These are phyloP conservation scores for Sebastes cheni DNA, from an alignment of 2,797 vertebrate genomes.

Conservation along the genomic window DNA sequence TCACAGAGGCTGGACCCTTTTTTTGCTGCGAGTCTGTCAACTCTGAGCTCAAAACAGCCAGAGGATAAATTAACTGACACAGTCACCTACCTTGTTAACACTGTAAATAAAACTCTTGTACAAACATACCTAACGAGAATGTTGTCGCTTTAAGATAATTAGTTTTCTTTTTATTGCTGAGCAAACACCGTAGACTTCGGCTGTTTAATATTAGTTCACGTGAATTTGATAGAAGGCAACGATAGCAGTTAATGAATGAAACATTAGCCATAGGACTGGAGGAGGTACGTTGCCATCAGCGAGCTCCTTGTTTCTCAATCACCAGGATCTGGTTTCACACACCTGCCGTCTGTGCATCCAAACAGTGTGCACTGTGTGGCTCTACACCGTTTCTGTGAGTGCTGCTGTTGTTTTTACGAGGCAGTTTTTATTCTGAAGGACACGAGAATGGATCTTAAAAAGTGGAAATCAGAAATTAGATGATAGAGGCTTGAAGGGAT, in stretches of 20 bases:
- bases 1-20: constrained; percentile 80
- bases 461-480: constrained; percentile 6
- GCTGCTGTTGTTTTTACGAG: neutral
- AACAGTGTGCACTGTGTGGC: neutral
- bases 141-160: constrained; percentile 19
- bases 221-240: neutral
- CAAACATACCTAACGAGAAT: constrained; percentile 50
- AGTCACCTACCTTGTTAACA: constrained; percentile 60
- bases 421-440: neutral
- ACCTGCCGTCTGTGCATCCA: constrained; percentile 45
- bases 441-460: constrained; percentile 23
- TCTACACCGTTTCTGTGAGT: neutral
- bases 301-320: constrained; percentile 32
- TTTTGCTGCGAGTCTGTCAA: constrained; percentile 57
- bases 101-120: constrained; percentile 85
- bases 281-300: constrained; percentile 34
- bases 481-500: constrained; percentile 55
- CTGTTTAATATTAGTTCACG: constrained; percentile 6
- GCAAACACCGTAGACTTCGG: neutral
- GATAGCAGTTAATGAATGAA: constrained; percentile 60
- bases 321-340: constrained; percentile 74
- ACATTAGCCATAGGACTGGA: constrained; percentile 55
- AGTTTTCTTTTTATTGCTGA: neutral
- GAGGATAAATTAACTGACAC: constrained; percentile 51
- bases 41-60: constrained; percentile 62